Base-by-base conservation (phyloP, 1,140 invertebrate species). In the Hyles euphorbiae region DNA sequence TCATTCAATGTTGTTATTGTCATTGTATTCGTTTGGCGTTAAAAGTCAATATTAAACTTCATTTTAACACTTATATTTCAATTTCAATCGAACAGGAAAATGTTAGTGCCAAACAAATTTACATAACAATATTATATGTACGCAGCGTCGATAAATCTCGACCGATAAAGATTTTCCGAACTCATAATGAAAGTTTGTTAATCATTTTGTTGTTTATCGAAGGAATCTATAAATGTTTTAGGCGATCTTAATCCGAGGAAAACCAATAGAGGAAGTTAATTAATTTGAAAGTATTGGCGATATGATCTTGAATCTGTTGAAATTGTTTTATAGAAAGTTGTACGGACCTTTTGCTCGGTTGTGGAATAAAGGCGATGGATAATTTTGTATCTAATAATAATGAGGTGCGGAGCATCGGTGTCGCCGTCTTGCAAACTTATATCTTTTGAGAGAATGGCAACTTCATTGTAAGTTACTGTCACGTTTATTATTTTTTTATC, bases 191-290 rank as follows among this genome's bases (percentile, higher is more conserved):
- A 40, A 40, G 36, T 40, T 40, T 40, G 36, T 40, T 40, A 40
- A 40, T 40, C 36, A 40, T 40, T 2, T 40, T 40, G 36, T 40
- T 40, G 36, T 40, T 40, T 40, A 40, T 40, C 36, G 36, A 40
- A 40, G 36, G 36, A 5, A 40, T 40, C 36, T 34, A 10, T 34
- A 34, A 52, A 8, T 34, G 50, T 52, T 34, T 52, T n/a, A 5
- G 6, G n/a, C 32, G 45, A 48, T 56, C 12, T 34, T 56, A 47
- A 65, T 55, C 34, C 53, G 11, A 60, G 56, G 44, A 58, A 61
- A 67, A 55, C 61, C 52, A 63, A 61, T 58, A 58, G 48, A 40
- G 12, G 47, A 53, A 61, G 58, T 63, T 67, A 61, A 67, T 67
- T 67, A 63, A 63, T 63, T 58, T 61, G 12, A 44, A 63, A 67